Percentiles rank a stretch among this genome's conserved stretches.
phyloP scores from a whole-genome alignment of 1,140 invertebrate species.

The Cydia amplana region DNA sequence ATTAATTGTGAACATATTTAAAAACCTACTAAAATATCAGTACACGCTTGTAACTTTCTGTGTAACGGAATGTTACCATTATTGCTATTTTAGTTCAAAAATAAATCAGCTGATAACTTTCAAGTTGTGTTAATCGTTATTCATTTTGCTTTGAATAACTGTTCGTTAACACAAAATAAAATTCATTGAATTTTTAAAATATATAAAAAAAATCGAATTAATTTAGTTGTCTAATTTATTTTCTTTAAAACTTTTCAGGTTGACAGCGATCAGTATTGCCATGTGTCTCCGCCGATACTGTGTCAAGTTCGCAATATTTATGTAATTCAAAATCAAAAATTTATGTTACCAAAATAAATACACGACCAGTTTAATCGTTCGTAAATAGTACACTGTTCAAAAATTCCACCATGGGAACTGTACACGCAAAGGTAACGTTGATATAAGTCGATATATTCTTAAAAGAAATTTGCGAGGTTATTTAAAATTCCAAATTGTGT shows the following conservation, averaged over 20 bases:
- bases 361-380: slow-evolving; percentile 30
- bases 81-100: not conserved
- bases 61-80: not conserved
- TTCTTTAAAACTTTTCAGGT: not conserved
- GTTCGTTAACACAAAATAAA: not conserved
- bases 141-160: not conserved
- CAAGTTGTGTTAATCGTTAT: not conserved
- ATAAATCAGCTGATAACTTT: not conserved
- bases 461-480: slow-evolving; percentile 31
- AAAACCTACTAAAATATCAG: too few relatives aligned
- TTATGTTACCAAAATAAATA: slow-evolving; percentile 43
- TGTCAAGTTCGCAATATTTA: slow-evolving; percentile 57
- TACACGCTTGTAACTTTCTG: too few relatives aligned
- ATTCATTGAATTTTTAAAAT: not conserved
- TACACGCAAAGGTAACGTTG: slow-evolving; percentile 61
- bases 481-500: not conserved
- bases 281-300: slow-evolving; percentile 19
- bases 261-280: slow-evolving; percentile 10
- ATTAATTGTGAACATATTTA: too few relatives aligned
- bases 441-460: slow-evolving; percentile 15
- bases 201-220: too few relatives aligned
- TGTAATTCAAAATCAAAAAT: slow-evolving; percentile 64
- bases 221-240: not conserved
- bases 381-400: not conserved
- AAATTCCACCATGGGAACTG: slow-evolving; percentile 44